Evolutionary conservation across 2,113 vertebrate genomes (phyloP).

Genomic region (Anhinga anhinga): DNA sequence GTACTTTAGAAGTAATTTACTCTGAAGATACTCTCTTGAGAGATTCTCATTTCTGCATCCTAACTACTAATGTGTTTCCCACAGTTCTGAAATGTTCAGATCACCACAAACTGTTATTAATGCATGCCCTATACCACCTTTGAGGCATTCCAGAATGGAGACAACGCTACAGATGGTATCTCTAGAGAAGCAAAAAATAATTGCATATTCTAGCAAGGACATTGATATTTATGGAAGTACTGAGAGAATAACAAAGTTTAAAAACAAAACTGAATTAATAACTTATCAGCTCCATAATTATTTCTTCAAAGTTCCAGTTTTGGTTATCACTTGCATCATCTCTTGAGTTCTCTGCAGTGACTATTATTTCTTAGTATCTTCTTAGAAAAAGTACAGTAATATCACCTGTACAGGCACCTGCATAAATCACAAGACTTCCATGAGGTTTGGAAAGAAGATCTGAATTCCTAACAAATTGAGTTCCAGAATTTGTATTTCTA

Average conservation of each 20-base stretch:
- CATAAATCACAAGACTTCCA: neutral
- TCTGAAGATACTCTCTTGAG: neutral
- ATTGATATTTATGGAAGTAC: neutral
- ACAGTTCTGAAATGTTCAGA: neutral
- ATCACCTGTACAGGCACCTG: neutral
- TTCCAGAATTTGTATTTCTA: neutral
- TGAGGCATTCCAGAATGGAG: neutral
- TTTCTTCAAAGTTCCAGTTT: constrained; percentile 74
- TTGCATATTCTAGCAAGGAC: neutral
- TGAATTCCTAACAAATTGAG: neutral
- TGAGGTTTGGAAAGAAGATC: neutral
- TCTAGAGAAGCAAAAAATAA: neutral
- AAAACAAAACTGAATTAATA: neutral
- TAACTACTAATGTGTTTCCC: neutral
- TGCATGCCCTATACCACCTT: neutral
- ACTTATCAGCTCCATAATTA: constrained; percentile 83
- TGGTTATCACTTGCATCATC: constrained; percentile 75
- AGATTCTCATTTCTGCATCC: neutral
- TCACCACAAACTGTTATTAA: neutral
- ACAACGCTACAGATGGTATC: neutral
- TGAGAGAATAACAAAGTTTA: neutral
- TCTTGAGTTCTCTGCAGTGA: constrained; percentile 29
- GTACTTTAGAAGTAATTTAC: neutral
- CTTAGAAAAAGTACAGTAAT: neutral
- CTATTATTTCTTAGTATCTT: constrained; percentile 4